Percentiles rank a stretch among this genome's conserved stretches.
Conservation (phyloP, 1,140 invertebrate species). For the Melitaea cinxia region DNA sequence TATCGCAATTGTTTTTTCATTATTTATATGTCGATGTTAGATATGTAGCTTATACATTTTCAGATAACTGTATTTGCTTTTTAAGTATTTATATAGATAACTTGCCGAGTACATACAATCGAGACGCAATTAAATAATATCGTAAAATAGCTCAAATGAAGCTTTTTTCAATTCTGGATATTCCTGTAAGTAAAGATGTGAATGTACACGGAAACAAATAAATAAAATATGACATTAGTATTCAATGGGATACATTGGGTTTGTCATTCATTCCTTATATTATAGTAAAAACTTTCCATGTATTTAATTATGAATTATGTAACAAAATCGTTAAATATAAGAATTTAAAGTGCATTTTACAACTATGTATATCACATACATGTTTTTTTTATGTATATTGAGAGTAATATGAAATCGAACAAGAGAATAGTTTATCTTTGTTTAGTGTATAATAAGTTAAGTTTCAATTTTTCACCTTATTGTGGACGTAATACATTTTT, state of each 20-base stretch:
- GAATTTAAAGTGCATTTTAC: slow-evolving; percentile 64
- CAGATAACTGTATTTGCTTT: slow-evolving; percentile 21
- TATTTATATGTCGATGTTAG: slow-evolving; percentile 16
- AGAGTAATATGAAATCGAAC: slow-evolving; percentile 67
- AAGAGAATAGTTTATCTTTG: slow-evolving; percentile 50
- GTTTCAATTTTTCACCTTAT: slow-evolving; percentile 20
- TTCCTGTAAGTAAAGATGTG: slow-evolving; percentile 12
- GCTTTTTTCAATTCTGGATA: slow-evolving; percentile 8
- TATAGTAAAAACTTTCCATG: slow-evolving; percentile 53
- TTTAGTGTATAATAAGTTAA: slow-evolving; percentile 30
- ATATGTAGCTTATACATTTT: slow-evolving; percentile 21
- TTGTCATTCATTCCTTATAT: slow-evolving; percentile 54
- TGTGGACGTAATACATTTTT: slow-evolving; percentile 15
- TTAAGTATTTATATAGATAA: slow-evolving; percentile 27
- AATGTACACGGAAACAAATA: not conserved
- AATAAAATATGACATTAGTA: slow-evolving; percentile 27
- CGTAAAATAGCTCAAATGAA: slow-evolving; percentile 9
- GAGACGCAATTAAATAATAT: slow-evolving; percentile 10
- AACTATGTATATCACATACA: slow-evolving; percentile 48
- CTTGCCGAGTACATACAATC: slow-evolving; percentile 13
- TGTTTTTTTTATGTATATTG: slow-evolving; percentile 66
- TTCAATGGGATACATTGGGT: slow-evolving; percentile 35
- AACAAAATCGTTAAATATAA: slow-evolving; percentile 46
- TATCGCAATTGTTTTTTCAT: slow-evolving; percentile 4
- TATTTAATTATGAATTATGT: slow-evolving; percentile 54